phyloP scores from a whole-genome alignment of 2,113 vertebrate genomes.

The Triplophysa dalaica region DNA sequence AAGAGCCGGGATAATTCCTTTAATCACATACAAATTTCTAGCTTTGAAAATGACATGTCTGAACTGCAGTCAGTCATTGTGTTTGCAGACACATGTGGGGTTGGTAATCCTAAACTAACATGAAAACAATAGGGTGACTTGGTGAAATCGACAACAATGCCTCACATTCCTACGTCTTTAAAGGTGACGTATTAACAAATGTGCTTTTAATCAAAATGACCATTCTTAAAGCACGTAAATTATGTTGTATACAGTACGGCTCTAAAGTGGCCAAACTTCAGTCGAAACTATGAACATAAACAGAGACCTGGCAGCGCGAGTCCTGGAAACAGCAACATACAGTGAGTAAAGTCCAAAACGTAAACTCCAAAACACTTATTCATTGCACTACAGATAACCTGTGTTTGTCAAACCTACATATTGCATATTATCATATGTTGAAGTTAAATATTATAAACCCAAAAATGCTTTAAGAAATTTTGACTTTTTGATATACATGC shows the following conservation, averaged over 20 bases:
- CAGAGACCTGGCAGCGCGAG: too few relatives aligned
- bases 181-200: not conserved
- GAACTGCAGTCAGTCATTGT: constrained; percentile 4
- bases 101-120: constrained; percentile 13
- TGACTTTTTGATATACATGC: too few relatives aligned
- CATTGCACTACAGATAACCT: constrained; percentile 7
- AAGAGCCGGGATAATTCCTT: not conserved
- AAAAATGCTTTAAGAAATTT: too few relatives aligned
- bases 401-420: not conserved
- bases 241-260: not conserved
- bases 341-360: constrained; percentile 19
- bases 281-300: not conserved
- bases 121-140: constrained; percentile 28
- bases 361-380: constrained; percentile 5
- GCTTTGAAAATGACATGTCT: not conserved
- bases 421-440: not conserved
- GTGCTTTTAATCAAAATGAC: not conserved
- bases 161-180: not conserved
- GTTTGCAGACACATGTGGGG: not conserved
- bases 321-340: constrained; percentile 3
- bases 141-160: constrained; percentile 15
- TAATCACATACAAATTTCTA: not conserved
- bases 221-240: not conserved
- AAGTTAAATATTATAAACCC: too few relatives aligned
- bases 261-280: not conserved